Evolutionary conservation across 2,797 vertebrate genomes (phyloP), one percentile per base, ranked within the genome.

Genomic region (Necrosyrtes monachus): DNA sequence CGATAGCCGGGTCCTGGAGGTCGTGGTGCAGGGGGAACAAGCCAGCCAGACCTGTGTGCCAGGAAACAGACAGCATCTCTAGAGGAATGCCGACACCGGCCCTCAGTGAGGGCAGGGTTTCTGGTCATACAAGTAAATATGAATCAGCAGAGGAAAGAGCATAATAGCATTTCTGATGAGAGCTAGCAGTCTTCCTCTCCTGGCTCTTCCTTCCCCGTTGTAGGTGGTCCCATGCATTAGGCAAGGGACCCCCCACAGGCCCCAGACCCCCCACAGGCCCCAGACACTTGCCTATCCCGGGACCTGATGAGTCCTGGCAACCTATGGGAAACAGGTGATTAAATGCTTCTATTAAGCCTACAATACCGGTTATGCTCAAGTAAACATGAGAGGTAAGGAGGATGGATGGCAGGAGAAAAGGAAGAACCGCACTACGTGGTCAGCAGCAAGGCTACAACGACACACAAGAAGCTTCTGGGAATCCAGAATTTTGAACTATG

Each of bases 381-480:
- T 11, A 65, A 63, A 50, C 0, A 0, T 4, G 8, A 25, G 1
- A 23, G 37, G 0, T 39, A 67, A 83, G 54, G 22, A 89, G 50
- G 37, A n/a, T n/a, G 30, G 16, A 51, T 23, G 31, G 16, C 23
- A 82, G 67, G 45, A 90, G 27, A 31, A 88, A 60, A 16, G n/a
- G 45, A 64, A 87, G 33, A 17, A 18, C 9, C 22, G 31, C 11
- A 27, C 16, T 35, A 4, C 0, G 0, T 31, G 37, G 48, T 30
- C 75, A 95, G 72, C 75, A 92, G 88, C 72, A 93, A 72, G 25
- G 37, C 18, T 68, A 37, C 30, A 41, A 3, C 4, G 1, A 53
- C 63, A 35, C 59, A 22, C 7, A 30, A 4, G 28, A 83, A 45
- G 56, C 41, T 85, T 12, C 39, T 80, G n/a, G 23, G 37, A 86